These are phyloP conservation scores for Apotomis capreana DNA, from an alignment of 2,888 invertebrate genomes.

Conservation along the genomic window DNA sequence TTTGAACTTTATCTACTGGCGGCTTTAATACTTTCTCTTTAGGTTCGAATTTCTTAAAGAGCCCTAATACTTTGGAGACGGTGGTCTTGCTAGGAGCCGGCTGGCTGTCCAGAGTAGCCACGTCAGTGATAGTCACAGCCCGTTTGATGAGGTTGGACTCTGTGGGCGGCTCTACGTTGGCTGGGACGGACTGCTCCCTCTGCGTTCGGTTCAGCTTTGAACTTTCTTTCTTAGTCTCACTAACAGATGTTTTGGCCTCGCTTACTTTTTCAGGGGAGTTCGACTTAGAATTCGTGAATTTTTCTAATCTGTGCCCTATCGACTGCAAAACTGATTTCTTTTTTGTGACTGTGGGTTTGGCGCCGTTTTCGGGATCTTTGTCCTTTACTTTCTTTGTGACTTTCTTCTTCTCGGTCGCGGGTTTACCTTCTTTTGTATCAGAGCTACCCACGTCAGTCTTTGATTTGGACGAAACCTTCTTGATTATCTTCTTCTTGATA, in stretches of 20 bases:
- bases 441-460: constrained; percentile 69
- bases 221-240: constrained; percentile 59
- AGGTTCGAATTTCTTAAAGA: constrained; percentile 89
- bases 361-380: constrained; percentile 62
- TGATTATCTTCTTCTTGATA: constrained; percentile 76
- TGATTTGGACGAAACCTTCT: constrained; percentile 76
- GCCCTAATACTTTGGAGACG: constrained; percentile 89
- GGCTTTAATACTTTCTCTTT: constrained; percentile 73
- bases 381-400: constrained; percentile 74
- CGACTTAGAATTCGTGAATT: constrained; percentile 83
- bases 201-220: constrained; percentile 83
- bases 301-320: constrained; percentile 90
- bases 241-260: constrained; percentile 56
- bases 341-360: constrained; percentile 71
- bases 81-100: constrained; percentile 84
- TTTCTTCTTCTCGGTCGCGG: constrained; percentile 70
- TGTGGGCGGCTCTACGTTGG: constrained; percentile 78
- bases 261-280: constrained; percentile 78
- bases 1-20: constrained; percentile 61
- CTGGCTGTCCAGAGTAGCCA: constrained; percentile 74
- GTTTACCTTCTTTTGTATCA: constrained; percentile 63
- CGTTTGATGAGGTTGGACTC: constrained; percentile 87
- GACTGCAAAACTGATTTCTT: constrained; percentile 88
- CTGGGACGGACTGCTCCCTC: constrained; percentile 87
- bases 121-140: constrained; percentile 88